phyloP scores from a whole-genome alignment of 2,797 vertebrate species.

The Xerus rutilus region DNA sequence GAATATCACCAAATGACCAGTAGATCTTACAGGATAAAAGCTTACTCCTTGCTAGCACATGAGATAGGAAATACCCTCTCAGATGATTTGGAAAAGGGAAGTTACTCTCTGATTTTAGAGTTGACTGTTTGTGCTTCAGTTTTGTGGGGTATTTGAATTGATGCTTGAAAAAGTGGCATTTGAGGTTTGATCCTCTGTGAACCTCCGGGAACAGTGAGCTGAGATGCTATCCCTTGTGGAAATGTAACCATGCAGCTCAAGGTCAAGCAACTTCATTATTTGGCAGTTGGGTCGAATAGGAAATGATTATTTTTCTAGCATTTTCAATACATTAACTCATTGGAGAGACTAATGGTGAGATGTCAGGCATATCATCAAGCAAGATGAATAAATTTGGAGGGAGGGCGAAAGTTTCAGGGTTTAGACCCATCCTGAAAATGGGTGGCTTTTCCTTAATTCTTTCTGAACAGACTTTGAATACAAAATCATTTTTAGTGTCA shows the following conservation, averaged over 20 bases:
- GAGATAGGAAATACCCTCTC: not conserved
- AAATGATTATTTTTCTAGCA: not conserved
- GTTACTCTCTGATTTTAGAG: not conserved
- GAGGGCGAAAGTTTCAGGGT: not conserved
- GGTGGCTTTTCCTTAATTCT: not conserved
- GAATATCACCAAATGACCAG: not conserved
- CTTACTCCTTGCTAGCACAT: not conserved
- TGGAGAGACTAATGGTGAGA: no score
- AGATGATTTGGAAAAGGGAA: not conserved
- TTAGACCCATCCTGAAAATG: not conserved
- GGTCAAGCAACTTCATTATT: not conserved
- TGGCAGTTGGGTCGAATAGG: not conserved
- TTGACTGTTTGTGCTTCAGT: not conserved
- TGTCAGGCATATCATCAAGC: not conserved
- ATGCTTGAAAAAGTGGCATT: not conserved
- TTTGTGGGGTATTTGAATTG: no score
- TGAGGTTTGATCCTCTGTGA: not conserved
- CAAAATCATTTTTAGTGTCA: not conserved
- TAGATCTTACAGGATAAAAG: not conserved
- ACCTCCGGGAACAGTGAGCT: no score
- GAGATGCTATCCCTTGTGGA: not conserved
- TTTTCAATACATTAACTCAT: not conserved
- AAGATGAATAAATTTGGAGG: not conserved
- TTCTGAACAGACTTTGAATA: not conserved
- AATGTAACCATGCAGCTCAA: not conserved